Base-by-base conservation (phyloP, 2,797 vertebrate genomes). In the Poeciliopsis turneri region DNA sequence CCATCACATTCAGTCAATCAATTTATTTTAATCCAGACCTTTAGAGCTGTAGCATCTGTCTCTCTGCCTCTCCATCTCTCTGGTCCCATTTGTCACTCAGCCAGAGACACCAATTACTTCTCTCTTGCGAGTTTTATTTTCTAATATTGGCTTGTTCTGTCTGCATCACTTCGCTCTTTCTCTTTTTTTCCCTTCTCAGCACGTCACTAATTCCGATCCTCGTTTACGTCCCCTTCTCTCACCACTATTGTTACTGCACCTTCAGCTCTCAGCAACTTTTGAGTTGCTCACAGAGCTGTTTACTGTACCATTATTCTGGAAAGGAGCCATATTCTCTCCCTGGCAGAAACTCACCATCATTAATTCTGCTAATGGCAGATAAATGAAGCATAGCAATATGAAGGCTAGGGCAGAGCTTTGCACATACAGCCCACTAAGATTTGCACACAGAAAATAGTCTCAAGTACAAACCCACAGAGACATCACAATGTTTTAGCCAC, bases 351-450 rank as follows among this genome's bases (percentile, higher is more conserved):
- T 84, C 87, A 87, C 76, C 75, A 66, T 84, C 84, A 92, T 94
- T 94, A 91, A 94, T 92, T 91, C 86, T 92, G 88, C 86, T 93
- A 94, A 95, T 93, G 92, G 88, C 85, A 86, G 91, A 91, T 93
- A 92, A 94, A 93, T 94, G 91, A 93, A 86, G 91, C 92, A 90
- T 93, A 89, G 77, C 81, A 76, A 94, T 87, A 85, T 87, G 85
- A 75, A 81, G 64, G 77, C 78, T 59, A 66, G 49, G 39, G 81
- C 71, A 74, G 43, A 80, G 74, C 61, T 64, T 70, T 73, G 59
- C 39, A 79, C 66, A 75, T 30, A 61, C 47, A 74, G 61, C 69
- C 59, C 76, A 72, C n/a, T 16, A 28, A 82, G 12, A 43, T 75
- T 77, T 30, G 28, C 43, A 64, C 68, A 75, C 49, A 66, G 20